Base-by-base conservation (phyloP, 2,888 invertebrate species). In the Gortyna flavago region DNA sequence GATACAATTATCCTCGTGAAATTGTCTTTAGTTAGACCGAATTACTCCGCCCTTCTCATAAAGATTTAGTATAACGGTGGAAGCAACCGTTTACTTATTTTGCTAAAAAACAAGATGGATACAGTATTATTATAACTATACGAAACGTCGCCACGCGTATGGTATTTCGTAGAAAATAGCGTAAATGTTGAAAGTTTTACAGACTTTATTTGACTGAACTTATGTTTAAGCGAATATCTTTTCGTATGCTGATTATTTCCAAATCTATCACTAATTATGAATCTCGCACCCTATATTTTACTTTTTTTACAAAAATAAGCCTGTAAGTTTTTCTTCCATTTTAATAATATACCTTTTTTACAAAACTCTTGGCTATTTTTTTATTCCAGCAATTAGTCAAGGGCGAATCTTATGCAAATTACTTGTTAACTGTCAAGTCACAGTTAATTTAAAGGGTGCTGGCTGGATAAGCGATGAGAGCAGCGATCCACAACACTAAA, bases 401-500 rank as follows among this genome's bases (percentile, higher is more conserved):
- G 89, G 67, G 89, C 80, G 88, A 92, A 93, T 93, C 93, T 92
- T 92, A 94, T 94, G 94, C 92, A 93, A 94, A 94, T 93, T 82
- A 88, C 90, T 92, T 90, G 92, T 92, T 92, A 93, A 94, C 93
- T 93, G 92, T 92, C 83, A 87, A 88, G 90, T 91, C 89, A 88
- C 89, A 90, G 90, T 93, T 93, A 90, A 92, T 93, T 90, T 90
- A 89, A 92, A 92, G 90, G 89, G 90, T 82, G 81, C 76, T 86
- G 71, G 51, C 29, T 59, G 57, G 57, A 44, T 68, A 44, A 29
- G 54, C 62, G 77, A 51, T 54, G 79, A 67, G 68, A 71, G 35
- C 66, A 69, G 61, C 67, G 66, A 59, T 79, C 48, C 67, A 62
- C 69, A 48, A 75, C 66, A 81, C 74, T 71, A 75, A 79, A 74